Base-by-base conservation (phyloP, 2,797 vertebrate genomes). In the Caiman crocodilus region DNA sequence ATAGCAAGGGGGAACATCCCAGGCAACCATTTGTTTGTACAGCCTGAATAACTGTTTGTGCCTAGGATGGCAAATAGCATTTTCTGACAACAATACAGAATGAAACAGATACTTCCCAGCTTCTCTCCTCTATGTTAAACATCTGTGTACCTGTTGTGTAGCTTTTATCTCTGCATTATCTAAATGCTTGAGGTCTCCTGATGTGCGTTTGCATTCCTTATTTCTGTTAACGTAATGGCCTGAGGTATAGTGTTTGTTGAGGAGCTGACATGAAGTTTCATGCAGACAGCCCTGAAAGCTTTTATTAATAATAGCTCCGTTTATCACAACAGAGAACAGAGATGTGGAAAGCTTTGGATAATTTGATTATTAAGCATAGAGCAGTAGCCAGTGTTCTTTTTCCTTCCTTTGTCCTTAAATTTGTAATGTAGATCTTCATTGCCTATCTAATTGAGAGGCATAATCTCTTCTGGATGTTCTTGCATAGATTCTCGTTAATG, bases 241-340 rank as follows among this genome's bases (percentile, higher is more conserved):
- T 92, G 64, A 69, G 94, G 58, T 84, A 20, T 50, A 85, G 67
- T 82, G 93, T 50, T 94, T 82, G 61, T 58, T 87, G 86, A 90
- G 94, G 93, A 93, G 91, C 25, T 12, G 94, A 85, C 84, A 79
- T 93, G 88, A 94, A 79, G 92, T 88, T 94, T 93, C 84, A 94
- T 92, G 90, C 63, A 94, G 93, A 63, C 42, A 91, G 63, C 84
- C 42, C 85, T 18, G 26, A 91, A 80, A 67, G 92, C 30, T 82
- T 92, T 88, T 89, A 78, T 93, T 81, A 82, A 81, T 82, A 25
- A 2, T 77, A 0, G 0, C 91, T 96, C 79, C 90, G 25, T 64
- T 91, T 42, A 59, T 88, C 1, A 0, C 56, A 75, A 35, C 55
- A 89, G 87, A 91, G 76, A 17, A 30, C 75, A 59, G 88, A 58